Percentiles rank a stretch among this genome's conserved stretches.
Conservation (phyloP, 2,888 invertebrate species). For the Lithosia quadra region DNA sequence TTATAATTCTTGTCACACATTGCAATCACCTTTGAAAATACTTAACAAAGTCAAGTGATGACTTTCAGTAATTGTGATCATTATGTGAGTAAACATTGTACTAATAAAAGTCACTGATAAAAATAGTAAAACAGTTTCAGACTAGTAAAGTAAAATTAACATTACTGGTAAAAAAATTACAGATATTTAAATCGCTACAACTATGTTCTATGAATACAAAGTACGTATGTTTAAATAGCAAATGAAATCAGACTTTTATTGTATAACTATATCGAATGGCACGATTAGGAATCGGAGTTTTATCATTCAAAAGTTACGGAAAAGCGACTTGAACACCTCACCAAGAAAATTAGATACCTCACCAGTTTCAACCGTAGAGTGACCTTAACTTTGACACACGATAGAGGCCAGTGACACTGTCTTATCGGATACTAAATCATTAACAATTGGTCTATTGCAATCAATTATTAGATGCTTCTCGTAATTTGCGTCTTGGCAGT, state of each 20-base stretch:
- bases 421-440: not conserved
- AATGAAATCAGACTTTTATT: constrained; percentile 49
- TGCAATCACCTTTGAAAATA: not conserved
- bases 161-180: constrained; percentile 47
- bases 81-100: not conserved
- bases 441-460: not conserved
- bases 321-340: not conserved
- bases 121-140: constrained; percentile 52
- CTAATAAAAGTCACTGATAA: constrained; percentile 19
- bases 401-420: not conserved
- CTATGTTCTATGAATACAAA: constrained; percentile 43
- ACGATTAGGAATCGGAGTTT: constrained; percentile 27
- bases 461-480: not conserved
- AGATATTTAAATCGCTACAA: constrained; percentile 32
- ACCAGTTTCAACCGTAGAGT: not conserved
- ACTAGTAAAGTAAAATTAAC: constrained; percentile 57
- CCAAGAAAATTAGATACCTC: not conserved
- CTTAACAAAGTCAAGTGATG: not conserved
- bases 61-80: not conserved
- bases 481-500: not conserved
- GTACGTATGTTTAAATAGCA: constrained; percentile 32
- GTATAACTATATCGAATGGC: constrained; percentile 42
- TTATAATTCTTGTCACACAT: not conserved
- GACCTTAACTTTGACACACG: not conserved
- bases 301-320: not conserved